These are phyloP conservation scores for Cotesia glomerata DNA, from an alignment of 1,140 invertebrate genomes.

Conservation along the genomic window DNA sequence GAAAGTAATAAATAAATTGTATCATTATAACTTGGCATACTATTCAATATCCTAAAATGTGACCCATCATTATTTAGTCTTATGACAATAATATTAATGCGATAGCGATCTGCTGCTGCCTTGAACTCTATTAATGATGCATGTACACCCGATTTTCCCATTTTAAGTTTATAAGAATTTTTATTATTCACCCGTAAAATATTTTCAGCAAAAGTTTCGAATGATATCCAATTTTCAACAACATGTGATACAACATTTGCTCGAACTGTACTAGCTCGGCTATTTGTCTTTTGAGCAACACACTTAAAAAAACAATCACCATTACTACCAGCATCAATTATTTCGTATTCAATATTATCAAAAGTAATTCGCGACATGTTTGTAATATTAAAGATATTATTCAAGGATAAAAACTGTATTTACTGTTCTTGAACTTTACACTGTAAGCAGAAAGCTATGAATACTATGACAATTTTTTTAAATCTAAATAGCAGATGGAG, in stretches of 20 bases:
- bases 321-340: not conserved
- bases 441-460: too few relatives aligned
- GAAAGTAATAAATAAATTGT: not conserved
- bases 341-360: not conserved
- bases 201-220: not conserved
- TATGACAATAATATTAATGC: not conserved
- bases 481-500: too few relatives aligned
- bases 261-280: not conserved
- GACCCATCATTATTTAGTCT: not conserved
- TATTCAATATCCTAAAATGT: not conserved
- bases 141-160: not conserved
- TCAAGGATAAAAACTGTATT: too few relatives aligned
- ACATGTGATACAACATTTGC: not conserved
- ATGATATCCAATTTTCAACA: not conserved
- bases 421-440: too few relatives aligned
- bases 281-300: not conserved
- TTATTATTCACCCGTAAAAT: not conserved
- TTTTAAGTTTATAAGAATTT: not conserved
- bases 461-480: too few relatives aligned
- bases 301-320: not conserved
- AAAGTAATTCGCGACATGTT: too few relatives aligned
- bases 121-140: not conserved
- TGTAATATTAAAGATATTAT: too few relatives aligned
- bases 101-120: not conserved
- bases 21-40: not conserved